Evolutionary conservation across 64 coral and sea anemone genomes (phyloP).

Genomic region (Platygyra sinensis): DNA sequence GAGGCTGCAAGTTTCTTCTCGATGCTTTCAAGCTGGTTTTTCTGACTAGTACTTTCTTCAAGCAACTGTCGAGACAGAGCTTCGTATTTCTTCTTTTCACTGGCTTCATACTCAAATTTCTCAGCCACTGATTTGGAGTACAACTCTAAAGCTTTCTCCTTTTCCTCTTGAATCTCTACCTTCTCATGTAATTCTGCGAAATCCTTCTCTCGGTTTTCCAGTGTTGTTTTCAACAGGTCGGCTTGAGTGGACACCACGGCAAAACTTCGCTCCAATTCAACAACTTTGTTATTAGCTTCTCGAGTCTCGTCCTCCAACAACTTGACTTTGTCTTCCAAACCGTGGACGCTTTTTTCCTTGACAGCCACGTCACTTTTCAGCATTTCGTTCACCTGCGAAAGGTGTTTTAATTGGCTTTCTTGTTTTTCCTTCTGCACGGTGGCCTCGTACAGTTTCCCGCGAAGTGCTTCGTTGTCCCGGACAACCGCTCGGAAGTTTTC

Average conservation of each 20-base stretch:
- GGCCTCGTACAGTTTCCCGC: constrained; percentile 58
- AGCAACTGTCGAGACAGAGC: constrained; percentile 36
- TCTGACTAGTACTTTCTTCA: constrained; percentile 49
- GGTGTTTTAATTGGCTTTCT: constrained; percentile 53
- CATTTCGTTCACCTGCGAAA: constrained; percentile 29
- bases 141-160: constrained; percentile 77
- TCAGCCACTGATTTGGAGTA: constrained; percentile 85
- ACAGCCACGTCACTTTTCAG: constrained; percentile 58
- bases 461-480: constrained; percentile 70
- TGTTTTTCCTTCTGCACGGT: constrained; percentile 58
- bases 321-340: constrained; percentile 50
- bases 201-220: constrained; percentile 63
- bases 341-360: constrained; percentile 50
- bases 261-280: constrained; percentile 22
- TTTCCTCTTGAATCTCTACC: constrained; percentile 78
- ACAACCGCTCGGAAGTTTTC: constrained; percentile 86
- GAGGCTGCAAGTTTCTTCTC: constrained; percentile 53
- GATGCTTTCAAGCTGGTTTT: constrained; percentile 30
- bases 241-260: constrained; percentile 32
- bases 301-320: constrained; percentile 45
- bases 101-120: constrained; percentile 68
- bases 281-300: constrained; percentile 42
- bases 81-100: constrained; percentile 61
- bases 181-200: constrained; percentile 59
- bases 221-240: constrained; percentile 39